Percentiles rank a stretch among this genome's conserved stretches.
Conservation (phyloP, 2,888 invertebrate genomes). For the Metacarcinus magister region DNA sequence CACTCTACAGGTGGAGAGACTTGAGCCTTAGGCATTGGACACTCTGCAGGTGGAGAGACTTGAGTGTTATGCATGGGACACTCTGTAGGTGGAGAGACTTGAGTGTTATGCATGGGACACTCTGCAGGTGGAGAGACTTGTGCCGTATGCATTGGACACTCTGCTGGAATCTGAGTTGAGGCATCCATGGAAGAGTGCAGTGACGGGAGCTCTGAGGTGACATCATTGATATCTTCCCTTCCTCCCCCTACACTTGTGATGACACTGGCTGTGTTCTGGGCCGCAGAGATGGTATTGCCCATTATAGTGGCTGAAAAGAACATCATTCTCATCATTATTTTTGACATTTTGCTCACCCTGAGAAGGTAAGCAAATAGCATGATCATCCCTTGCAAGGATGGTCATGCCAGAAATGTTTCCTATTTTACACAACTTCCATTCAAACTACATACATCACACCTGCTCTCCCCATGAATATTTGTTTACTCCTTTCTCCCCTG, state of each 20-base stretch:
- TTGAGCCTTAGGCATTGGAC: background rate
- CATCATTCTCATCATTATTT: background rate
- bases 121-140: constrained; percentile 88
- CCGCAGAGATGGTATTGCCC: constrained; percentile 88
- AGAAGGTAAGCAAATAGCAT: background rate
- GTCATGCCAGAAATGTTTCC: background rate
- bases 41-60: too few relatives aligned
- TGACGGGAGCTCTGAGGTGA: constrained; percentile 61
- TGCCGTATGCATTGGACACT: background rate
- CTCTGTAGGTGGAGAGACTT: constrained; percentile 64
- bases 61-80: constrained; percentile 76
- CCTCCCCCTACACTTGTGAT: constrained; percentile 83
- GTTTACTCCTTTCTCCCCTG: too few relatives aligned
- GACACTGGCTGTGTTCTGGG: constrained; percentile 87
- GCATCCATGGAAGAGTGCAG: background rate
- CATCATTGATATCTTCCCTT: background rate
- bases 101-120: constrained; percentile 91
- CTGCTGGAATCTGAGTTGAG: background rate
- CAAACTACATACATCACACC: too few relatives aligned
- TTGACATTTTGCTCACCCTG: background rate
- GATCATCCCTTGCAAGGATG: background rate
- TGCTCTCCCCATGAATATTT: too few relatives aligned
- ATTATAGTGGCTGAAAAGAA: constrained; percentile 84
- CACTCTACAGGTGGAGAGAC: constrained; percentile 70
- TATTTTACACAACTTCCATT: too few relatives aligned